A percentile compares a stretch with the other conserved stretches of the same genome.
Conservation (phyloP, 2,113 vertebrate species). For the Hemiscyllium ocellatum region DNA sequence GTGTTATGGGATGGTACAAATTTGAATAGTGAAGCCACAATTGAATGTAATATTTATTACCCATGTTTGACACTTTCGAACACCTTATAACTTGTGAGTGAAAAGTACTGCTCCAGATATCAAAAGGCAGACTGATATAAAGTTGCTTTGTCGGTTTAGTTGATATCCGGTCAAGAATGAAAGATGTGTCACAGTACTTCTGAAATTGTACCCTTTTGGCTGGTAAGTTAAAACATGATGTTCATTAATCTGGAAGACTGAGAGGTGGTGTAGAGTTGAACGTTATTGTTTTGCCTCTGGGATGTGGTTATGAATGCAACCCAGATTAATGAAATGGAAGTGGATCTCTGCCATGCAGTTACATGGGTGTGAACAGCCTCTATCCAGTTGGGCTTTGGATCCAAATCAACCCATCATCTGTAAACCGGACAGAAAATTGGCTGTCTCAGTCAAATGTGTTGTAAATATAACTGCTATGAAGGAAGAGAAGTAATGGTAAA, state of each 20-base stretch:
- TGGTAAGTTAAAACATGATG: conserved; percentile 9
- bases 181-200: not conserved
- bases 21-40: not conserved
- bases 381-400: not conserved
- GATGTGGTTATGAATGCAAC: not conserved
- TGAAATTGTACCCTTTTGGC: not conserved
- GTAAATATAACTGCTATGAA: not conserved
- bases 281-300: not conserved
- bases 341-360: not conserved
- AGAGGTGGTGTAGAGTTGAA: not conserved
- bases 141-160: not conserved
- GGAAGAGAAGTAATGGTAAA: not conserved
- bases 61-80: not conserved
- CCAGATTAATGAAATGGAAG: not conserved
- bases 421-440: not conserved
- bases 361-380: not conserved
- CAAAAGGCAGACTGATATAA: not conserved
- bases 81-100: not conserved
- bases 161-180: not conserved
- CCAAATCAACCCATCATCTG: not conserved
- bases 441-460: not conserved
- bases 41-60: not conserved
- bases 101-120: not conserved
- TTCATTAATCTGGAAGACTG: not conserved
- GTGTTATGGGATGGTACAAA: not conserved